A percentile compares a stretch with the other conserved stretches of the same genome.
Evolutionary conservation across 2,888 invertebrate genomes (phyloP).

Genomic region (Schizaphis graminum): DNA sequence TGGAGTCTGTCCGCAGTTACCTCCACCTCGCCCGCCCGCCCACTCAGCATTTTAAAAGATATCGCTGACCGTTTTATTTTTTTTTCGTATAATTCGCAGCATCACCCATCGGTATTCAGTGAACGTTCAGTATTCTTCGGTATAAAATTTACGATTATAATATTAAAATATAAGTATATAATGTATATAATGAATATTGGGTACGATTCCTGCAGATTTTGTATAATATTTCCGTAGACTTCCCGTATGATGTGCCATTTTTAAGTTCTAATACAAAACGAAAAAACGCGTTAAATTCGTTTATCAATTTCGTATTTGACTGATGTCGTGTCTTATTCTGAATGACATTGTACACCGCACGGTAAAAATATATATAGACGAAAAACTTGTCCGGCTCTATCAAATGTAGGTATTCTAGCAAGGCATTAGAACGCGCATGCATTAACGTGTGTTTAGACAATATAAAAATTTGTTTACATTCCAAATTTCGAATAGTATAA

Average conservation of each 20-base stretch:
- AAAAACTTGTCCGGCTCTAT: background rate
- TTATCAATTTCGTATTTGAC: background rate
- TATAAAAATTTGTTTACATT: conserved; percentile 43
- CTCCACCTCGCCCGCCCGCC: background rate
- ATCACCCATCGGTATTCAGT: conserved; percentile 10
- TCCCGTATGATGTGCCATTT: background rate
- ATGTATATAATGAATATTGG: background rate
- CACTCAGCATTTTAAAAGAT: background rate
- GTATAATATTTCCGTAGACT: background rate
- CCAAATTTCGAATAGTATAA: conserved; percentile 34
- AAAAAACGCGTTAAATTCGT: background rate
- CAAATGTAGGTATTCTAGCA: background rate
- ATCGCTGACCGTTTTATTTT: background rate
- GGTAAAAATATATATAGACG: background rate
- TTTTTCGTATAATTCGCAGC: background rate
- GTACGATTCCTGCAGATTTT: no score
- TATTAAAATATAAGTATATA: background rate
- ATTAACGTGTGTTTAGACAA: background rate
- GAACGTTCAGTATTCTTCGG: conserved; percentile 29
- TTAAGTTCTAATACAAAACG: background rate
- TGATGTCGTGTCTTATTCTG: background rate
- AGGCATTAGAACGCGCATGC: background rate
- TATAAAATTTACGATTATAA: background rate
- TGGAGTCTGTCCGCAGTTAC: background rate
- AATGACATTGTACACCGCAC: background rate